Conservation (phyloP, 2,888 invertebrate genomes). For the Acronicta alni region DNA sequence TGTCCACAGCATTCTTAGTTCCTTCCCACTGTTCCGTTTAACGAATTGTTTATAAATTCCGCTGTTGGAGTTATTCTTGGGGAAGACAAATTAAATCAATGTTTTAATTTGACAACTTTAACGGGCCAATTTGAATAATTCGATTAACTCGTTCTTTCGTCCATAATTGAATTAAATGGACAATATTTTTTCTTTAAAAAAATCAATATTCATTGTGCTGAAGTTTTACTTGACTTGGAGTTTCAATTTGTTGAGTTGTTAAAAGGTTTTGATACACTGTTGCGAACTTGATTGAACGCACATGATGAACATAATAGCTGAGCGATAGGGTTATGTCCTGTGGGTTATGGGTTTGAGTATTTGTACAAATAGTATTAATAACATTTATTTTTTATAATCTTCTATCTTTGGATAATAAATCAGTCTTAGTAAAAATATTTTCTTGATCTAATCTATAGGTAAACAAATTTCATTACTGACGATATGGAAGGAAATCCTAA, state of each 20-base stretch:
- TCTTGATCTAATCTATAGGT: too few species aligned
- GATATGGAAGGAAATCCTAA: too few species aligned
- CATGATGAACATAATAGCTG: too few species aligned
- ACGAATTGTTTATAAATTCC: slow-evolving; percentile 47
- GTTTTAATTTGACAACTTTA: slow-evolving; percentile 76
- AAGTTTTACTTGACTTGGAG: slow-evolving; percentile 47
- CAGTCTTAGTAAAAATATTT: too few species aligned
- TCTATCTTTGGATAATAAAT: too few species aligned
- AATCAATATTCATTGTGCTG: slow-evolving; percentile 70
- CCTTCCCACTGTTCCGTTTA: slow-evolving; percentile 13
- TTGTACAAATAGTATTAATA: too few species aligned
- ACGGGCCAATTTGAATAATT: slow-evolving; percentile 80
- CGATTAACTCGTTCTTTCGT: slow-evolving; percentile 74
- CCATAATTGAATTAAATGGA: slow-evolving; percentile 69
- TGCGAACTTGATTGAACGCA: background rate
- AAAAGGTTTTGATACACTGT: background rate
- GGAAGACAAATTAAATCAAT: slow-evolving; percentile 74
- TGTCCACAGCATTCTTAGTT: background rate
- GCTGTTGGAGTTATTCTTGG: slow-evolving; percentile 48
- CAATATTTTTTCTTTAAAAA: slow-evolving; percentile 70
- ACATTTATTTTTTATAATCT: too few species aligned
- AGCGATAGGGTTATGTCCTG: too few species aligned
- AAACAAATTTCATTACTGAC: too few species aligned
- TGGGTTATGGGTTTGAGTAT: too few species aligned
- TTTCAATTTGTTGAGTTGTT: slow-evolving; percentile 52